Base-by-base conservation (phyloP, 1,140 invertebrate species). In the Pristionchus pacificus region DNA sequence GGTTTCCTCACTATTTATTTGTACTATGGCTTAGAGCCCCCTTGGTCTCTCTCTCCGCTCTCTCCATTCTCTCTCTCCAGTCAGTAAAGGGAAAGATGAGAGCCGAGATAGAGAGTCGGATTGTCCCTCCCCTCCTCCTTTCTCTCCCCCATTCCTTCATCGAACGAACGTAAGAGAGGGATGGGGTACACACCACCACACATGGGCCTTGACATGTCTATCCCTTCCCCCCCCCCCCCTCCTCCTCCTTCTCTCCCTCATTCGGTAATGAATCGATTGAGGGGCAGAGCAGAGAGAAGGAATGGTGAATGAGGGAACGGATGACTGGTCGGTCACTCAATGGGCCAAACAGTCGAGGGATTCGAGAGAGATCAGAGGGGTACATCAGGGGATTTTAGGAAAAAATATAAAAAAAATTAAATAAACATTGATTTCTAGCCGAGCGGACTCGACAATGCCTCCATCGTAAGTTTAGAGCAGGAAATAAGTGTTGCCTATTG, bases 1-100 rank as follows among this genome's bases (percentile, higher is more conserved):
- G 68, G 71, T 74, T 61, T 72, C 60, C 66, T 65, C n/a, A 63
- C 14, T 63, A 29, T 13, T 28, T 6, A 28, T 29, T 25, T 60
- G 6, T 60, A 60, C 28, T 25, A 6, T 60, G 28, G 3, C 24
- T 25, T 60, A 2, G n/a, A 60, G 3, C 14, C 2, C n/a, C n/a
- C n/a, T 27, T 0, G 59, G n/a, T 61, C 60, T 61, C 29, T 61
- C 60, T 24, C 10, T 61, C 29, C 60, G 25, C 13, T 13, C 19
- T 61, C 24, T 27, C 29, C 1, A 10, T 24, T 24, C 6, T 61
- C 60, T 61, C 29, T 14, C 25, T 61, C 60, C 38, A 49, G 38
- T 10, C 38, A 10, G 19, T n/a, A n/a, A n/a, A n/a, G n/a, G n/a
- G n/a, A n/a, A n/a, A n/a, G n/a, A n/a, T n/a, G n/a, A n/a, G n/a